phyloP scores from a whole-genome alignment of 2,797 vertebrate genomes.

The Tolypeutes matacus region DNA sequence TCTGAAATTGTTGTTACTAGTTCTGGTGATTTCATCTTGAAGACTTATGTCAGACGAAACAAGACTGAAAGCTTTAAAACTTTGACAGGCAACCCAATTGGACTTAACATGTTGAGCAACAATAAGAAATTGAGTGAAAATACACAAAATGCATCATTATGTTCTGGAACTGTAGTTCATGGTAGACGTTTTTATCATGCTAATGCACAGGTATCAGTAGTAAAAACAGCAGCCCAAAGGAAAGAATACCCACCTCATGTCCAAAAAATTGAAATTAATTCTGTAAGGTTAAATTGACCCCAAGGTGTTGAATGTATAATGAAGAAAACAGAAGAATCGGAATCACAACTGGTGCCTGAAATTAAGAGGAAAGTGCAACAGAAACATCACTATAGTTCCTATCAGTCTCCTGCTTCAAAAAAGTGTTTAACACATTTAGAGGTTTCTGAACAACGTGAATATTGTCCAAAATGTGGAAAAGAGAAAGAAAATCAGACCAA shows the following conservation, averaged over 20 bases:
- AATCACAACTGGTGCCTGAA: slow-evolving; percentile 85
- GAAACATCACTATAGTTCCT: slow-evolving; percentile 86
- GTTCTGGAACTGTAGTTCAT: slow-evolving; percentile 92
- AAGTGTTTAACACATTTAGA: slow-evolving; percentile 88
- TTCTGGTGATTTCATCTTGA: slow-evolving; percentile 88
- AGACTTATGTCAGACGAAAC: slow-evolving; percentile 92
- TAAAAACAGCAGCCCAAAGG: slow-evolving; percentile 95
- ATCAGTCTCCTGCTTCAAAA: slow-evolving; percentile 85
- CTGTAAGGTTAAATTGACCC: slow-evolving; percentile 91
- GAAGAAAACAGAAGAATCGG: slow-evolving; percentile 87
- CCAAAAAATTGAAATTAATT: slow-evolving; percentile 92
- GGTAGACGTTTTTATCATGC: slow-evolving; percentile 95
- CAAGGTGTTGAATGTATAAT: slow-evolving; percentile 88
- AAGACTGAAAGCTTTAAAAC: slow-evolving; percentile 88
- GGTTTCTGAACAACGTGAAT: slow-evolving; percentile 88
- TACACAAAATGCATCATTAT: slow-evolving; percentile 87
- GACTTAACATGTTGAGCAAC: slow-evolving; percentile 92
- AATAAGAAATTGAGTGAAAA: slow-evolving; percentile 93
- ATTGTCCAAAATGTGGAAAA: slow-evolving; percentile 91
- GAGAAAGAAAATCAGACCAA: slow-evolving; percentile 90
- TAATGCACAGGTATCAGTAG: slow-evolving; percentile 87
- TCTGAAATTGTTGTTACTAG: slow-evolving; percentile 85
- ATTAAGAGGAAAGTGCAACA: slow-evolving; percentile 89
- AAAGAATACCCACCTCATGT: slow-evolving; percentile 90
- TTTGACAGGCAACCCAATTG: slow-evolving; percentile 89